Evolutionary conservation across 1,140 invertebrate species (phyloP), one percentile per base, ranked within the genome.

Genomic region (Ruditapes philippinarum): DNA sequence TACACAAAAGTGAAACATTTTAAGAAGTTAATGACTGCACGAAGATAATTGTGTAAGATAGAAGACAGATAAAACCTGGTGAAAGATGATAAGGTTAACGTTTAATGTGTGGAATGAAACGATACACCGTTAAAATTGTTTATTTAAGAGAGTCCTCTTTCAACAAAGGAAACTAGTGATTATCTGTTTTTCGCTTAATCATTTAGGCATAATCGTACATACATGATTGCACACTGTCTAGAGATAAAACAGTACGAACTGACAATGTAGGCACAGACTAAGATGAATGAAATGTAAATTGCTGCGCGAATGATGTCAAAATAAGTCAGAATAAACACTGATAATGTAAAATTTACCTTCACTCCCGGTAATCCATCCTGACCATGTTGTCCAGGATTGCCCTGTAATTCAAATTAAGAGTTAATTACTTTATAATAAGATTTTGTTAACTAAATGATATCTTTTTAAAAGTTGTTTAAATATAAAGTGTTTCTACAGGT

Each of bases 331-430:
- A 25, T 57, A 57, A 5, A 57, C 54, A 57, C 19, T 57, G 25
- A 12, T 57, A 25, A 57, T 60, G 5, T 45, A 28, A 12, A 3
- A 80, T 45, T 22, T 51, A 88, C 85, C 76, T 54, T 88, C 17
- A 60, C 74, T 51, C 85, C 85, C 17, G 74, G 85, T 22, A 40
- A 38, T 17, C 85, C 85, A 36, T 76, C 70, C 11, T 45, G 28
- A 28, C 85, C 85, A 36, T 22, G 54, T 38, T 60, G 31, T n/a
- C 85, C 85, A 14, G 76, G 54, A 0, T 45, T 42, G n/a, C 85
- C 85, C 85, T 88, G 31, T 22, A 84, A 49, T 49, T 45, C 42
- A 45, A n/a, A n/a, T n/a, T n/a, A n/a, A n/a, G n/a, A n/a, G n/a
- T n/a, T n/a, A n/a, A n/a, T n/a, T n/a, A n/a, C n/a, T n/a, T n/a